Base-by-base conservation (phyloP, 2,888 invertebrate genomes). In the Dolichopus griseipennis region DNA sequence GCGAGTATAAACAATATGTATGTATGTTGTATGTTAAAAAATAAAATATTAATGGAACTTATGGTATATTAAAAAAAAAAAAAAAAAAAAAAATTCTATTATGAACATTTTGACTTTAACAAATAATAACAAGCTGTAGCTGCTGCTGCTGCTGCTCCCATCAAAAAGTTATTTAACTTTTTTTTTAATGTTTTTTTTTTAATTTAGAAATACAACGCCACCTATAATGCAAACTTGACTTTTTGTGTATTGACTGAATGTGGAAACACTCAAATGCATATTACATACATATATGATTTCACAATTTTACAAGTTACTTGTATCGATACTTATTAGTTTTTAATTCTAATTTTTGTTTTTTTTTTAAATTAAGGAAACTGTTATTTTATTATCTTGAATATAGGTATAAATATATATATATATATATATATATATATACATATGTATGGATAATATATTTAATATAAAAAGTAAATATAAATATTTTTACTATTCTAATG, bases 81-180 rank as follows among this genome's bases (percentile, higher is more conserved):
- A 9, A 27, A 27, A 2, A 12, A 41, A 12, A 15, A 12, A 15
- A 41, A 18, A 52, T 52, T 52, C 52, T 52, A 52, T 52, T 52
- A 37, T n/a, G 15, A 52, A 15, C 41, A 52, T 52, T 52, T 7
- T 2, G 18, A 52, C 15, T 52, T 12, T 18, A 52, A 52, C 52
- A 27, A 27, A 27, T n/a, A 52, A 52, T 52, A 52, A 52, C 52
- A n/a, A 52, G 52, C 52, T 52, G 27, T n/a, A n/a, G n/a, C n/a
- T n/a, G n/a, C n/a, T n/a, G n/a, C n/a, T n/a, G n/a, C n/a, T n/a
- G 37, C 37, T 37, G 52, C 52, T 52, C 52, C 52, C 52, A 52
- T 52, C 52, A 52, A 52, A 18, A 52, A 18, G 9, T 52, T 52
- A 12, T 52, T 52, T 52, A 12, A 15, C 18, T 52, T 52, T 18